Conservation (phyloP, 2,797 vertebrate species). For the Microchirus variegatus region DNA sequence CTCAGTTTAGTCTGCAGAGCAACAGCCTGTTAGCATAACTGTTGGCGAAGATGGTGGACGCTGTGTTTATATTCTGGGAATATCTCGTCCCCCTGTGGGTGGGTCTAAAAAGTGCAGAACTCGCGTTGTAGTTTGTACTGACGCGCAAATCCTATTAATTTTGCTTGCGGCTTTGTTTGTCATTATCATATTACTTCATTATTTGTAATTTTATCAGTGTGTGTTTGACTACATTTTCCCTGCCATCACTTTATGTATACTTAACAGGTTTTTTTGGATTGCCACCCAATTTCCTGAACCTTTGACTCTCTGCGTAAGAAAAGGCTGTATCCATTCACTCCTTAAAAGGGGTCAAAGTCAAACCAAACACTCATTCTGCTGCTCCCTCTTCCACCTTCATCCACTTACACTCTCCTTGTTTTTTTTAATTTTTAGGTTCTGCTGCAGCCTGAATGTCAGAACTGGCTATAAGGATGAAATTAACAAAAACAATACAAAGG, state of each 20-base stretch:
- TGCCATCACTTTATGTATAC: not conserved
- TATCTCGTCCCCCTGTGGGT: no score
- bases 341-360: conserved; percentile 37
- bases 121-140: no score
- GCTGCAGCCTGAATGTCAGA: conserved; percentile 1
- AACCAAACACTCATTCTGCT: conserved; percentile 27
- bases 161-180: no score
- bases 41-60: not conserved
- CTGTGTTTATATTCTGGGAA: no score
- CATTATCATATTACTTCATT: no score
- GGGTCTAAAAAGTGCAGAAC: no score
- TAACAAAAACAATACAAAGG: not conserved
- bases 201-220: no score
- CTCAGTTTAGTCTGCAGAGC: not conserved
- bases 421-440: conserved; percentile 11
- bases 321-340: conserved; percentile 39
- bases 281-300: not conserved
- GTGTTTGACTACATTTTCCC: not conserved
- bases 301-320: conserved; percentile 2
- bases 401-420: not conserved
- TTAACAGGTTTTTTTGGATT: not conserved
- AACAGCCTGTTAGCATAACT: not conserved
- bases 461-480: conserved; percentile 16
- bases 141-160: no score
- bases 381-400: not conserved